Evolutionary conservation across 2,113 vertebrate species (phyloP).

Genomic region (Elgaria multicarinata): DNA sequence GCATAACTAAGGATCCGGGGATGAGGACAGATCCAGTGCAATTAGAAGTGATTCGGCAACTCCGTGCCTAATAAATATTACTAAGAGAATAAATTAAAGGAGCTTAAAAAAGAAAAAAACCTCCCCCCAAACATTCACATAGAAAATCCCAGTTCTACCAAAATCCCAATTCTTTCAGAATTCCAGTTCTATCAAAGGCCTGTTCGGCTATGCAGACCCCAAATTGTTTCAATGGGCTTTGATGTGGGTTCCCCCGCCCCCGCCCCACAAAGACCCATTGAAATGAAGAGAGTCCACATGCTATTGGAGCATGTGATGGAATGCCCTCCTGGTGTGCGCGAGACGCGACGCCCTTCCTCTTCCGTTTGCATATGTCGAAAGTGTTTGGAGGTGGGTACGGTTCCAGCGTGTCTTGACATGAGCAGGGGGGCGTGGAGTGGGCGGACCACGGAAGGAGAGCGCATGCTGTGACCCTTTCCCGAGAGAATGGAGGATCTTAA

Average conservation of each 20-base stretch:
- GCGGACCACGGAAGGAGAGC: not conserved
- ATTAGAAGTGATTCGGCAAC: not conserved
- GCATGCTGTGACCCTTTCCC: fast-evolving
- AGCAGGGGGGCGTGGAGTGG: too few relatives aligned
- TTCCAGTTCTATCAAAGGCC: not conserved
- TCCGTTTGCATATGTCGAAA: fast-evolving
- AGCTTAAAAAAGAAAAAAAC: not conserved
- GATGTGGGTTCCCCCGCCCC: not conserved
- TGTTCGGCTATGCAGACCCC: not conserved
- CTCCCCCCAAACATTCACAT: slow-evolving; percentile 23
- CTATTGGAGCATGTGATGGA: too few relatives aligned
- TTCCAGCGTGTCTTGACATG: slow-evolving; percentile 11
- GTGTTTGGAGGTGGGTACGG: too few relatives aligned
- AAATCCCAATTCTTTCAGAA: not conserved
- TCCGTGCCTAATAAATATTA: not conserved
- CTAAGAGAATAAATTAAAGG: slow-evolving; percentile 3
- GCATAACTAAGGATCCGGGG: not conserved
- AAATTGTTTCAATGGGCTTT: too few relatives aligned
- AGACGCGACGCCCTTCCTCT: not conserved
- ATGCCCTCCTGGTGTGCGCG: too few relatives aligned
- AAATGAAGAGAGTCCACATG: not conserved
- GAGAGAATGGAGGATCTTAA: slow-evolving; percentile 43
- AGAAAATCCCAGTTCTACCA: slow-evolving; percentile 41
- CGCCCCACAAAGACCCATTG: not conserved
- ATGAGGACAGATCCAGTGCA: not conserved